Conservation (phyloP, 2,888 invertebrate species). For the Ophioninae sp. region DNA sequence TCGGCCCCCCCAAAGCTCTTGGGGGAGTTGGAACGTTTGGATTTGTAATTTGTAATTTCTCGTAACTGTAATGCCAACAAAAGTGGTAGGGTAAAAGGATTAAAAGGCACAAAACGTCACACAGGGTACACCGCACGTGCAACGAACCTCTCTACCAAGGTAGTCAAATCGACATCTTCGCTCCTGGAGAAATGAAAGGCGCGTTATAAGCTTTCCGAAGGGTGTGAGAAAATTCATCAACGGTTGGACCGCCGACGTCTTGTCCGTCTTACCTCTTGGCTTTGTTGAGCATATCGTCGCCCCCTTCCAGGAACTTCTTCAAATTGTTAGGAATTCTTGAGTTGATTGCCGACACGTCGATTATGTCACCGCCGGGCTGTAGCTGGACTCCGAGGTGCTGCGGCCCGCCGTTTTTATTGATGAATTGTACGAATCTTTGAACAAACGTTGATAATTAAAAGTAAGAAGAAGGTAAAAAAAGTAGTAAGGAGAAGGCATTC, state of each 20-base stretch:
- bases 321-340: slow-evolving; percentile 83
- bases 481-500: neutral
- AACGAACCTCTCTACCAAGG: slow-evolving; percentile 75
- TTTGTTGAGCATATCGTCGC: slow-evolving; percentile 81
- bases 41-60: neutral
- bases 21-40: neutral
- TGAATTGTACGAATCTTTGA: slow-evolving; percentile 87
- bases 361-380: slow-evolving; percentile 85
- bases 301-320: slow-evolving; percentile 82
- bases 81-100: neutral
- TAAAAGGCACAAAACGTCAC: slow-evolving; percentile 12
- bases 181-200: slow-evolving; percentile 70
- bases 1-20: neutral
- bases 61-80: neutral
- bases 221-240: neutral
- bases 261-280: slow-evolving; percentile 82
- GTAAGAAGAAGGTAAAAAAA: neutral
- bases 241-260: neutral
- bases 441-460: slow-evolving; percentile 4
- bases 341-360: slow-evolving; percentile 84
- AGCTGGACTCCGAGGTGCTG: slow-evolving; percentile 87
- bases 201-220: neutral
- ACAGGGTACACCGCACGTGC: slow-evolving; percentile 39
- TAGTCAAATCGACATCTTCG: slow-evolving; percentile 72
- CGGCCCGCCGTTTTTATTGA: slow-evolving; percentile 83